Evolutionary conservation across 2,113 vertebrate genomes (phyloP).

Genomic region (Erythrocercus mccallii): DNA sequence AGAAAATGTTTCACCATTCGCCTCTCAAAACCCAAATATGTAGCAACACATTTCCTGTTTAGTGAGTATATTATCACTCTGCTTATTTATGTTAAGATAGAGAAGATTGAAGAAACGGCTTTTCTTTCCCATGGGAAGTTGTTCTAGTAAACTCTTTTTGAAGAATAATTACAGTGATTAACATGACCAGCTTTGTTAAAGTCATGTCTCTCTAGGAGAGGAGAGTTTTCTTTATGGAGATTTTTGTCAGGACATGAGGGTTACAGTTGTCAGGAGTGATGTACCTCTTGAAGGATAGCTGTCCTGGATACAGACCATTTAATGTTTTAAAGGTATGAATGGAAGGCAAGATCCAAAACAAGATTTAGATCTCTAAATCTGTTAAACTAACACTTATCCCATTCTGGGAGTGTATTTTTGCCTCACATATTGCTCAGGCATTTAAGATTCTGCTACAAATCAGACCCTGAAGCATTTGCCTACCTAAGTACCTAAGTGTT

Average conservation of each 20-base stretch:
- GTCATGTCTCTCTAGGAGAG: background rate
- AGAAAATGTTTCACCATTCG: background rate
- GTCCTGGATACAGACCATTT: background rate
- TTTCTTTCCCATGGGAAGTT: background rate
- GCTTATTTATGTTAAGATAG: background rate
- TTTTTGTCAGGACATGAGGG: constrained; percentile 20
- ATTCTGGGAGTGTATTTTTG: background rate
- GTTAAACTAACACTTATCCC: background rate
- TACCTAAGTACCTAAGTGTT: background rate
- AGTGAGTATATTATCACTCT: background rate
- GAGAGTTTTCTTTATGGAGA: background rate
- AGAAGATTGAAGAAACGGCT: background rate
- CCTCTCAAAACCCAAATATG: background rate
- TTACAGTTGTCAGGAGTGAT: constrained; percentile 23
- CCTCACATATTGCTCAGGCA: background rate
- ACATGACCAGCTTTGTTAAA: background rate
- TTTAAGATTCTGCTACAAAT: constrained; percentile 12
- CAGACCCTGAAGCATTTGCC: background rate
- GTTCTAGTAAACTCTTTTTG: background rate
- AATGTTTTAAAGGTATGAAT: background rate
- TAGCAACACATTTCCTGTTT: background rate
- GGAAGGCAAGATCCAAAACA: background rate
- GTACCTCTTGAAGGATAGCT: background rate
- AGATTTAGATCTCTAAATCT: constrained; percentile 15
- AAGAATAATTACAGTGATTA: constrained; percentile 23